Evolutionary conservation across 2,113 vertebrate genomes (phyloP).

Genomic region (Fregata magnificens): DNA sequence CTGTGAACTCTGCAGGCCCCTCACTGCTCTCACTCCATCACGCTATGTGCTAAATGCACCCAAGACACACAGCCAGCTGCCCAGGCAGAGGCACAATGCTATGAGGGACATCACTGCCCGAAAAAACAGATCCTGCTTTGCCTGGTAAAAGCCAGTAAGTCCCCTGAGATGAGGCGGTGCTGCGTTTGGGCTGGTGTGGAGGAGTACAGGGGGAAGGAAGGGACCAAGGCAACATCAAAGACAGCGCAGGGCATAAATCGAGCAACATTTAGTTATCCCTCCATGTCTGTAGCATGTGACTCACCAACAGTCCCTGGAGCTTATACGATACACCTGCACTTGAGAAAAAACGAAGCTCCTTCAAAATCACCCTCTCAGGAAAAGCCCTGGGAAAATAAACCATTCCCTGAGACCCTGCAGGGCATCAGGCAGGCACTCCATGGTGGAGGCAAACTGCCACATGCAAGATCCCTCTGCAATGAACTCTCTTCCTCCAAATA

Average conservation of each 20-base stretch:
- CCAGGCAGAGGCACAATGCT: background rate
- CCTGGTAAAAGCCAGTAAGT: background rate
- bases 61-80: background rate
- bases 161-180: background rate
- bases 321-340: background rate
- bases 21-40: background rate
- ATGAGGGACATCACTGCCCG: background rate
- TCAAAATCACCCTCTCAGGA: background rate
- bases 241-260: background rate
- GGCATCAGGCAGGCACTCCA: background rate
- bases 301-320: background rate
- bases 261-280: background rate
- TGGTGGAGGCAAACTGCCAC: background rate
- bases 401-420: background rate
- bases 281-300: background rate
- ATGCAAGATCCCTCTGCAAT: background rate
- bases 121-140: background rate
- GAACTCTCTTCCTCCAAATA: background rate
- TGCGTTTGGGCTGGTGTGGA: background rate
- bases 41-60: background rate
- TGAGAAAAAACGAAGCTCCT: background rate
- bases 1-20: background rate
- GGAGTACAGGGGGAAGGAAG: background rate
- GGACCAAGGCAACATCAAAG: background rate
- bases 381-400: background rate